A percentile compares a stretch with the other conserved stretches of the same genome.
Evolutionary conservation across 2,888 invertebrate genomes (phyloP).

Genomic region (Conops quadrifasciatus): DNA sequence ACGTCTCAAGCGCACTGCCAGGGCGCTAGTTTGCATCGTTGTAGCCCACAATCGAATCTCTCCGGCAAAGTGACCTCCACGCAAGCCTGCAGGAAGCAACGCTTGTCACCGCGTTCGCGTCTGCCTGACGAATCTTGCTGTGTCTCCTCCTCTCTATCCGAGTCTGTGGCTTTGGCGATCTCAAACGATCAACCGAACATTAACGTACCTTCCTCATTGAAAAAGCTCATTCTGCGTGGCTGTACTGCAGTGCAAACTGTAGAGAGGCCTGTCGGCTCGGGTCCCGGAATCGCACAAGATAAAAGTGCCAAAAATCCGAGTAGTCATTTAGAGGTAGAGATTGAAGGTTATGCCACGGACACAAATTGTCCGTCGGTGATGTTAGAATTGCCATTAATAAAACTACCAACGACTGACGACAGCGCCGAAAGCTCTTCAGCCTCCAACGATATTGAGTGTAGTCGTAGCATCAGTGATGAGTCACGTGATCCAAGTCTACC

Average conservation of each 20-base stretch:
- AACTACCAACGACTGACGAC: constrained; percentile 56
- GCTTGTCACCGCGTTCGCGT: constrained; percentile 45
- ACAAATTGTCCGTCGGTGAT: constrained; percentile 59
- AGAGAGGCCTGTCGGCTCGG: constrained; percentile 17
- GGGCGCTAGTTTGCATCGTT: not conserved
- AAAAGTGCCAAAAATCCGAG: constrained; percentile 24
- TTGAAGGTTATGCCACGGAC: too few relatives aligned
- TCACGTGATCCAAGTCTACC: constrained; percentile 63
- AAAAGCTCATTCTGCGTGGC: constrained; percentile 59
- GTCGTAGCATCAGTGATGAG: constrained; percentile 51
- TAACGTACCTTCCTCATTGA: constrained; percentile 60
- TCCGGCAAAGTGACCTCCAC: constrained; percentile 19
- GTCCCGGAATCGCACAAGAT: not conserved
- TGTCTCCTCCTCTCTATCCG: constrained; percentile 57
- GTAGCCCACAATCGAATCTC: constrained; percentile 13
- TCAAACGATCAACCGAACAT: constrained; percentile 54
- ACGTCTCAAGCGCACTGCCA: constrained; percentile 23
- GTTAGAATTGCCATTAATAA: constrained; percentile 64
- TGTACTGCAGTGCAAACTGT: constrained; percentile 35
- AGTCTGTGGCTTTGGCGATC: constrained; percentile 53
- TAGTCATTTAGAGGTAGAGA: too few relatives aligned
- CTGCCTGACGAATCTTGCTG: constrained; percentile 50
- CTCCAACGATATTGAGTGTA: constrained; percentile 44
- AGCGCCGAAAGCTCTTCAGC: constrained; percentile 47
- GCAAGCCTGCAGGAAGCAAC: constrained; percentile 44